phyloP scores from a whole-genome alignment of 2,888 invertebrate genomes.

The Drosophila prostipennis region DNA sequence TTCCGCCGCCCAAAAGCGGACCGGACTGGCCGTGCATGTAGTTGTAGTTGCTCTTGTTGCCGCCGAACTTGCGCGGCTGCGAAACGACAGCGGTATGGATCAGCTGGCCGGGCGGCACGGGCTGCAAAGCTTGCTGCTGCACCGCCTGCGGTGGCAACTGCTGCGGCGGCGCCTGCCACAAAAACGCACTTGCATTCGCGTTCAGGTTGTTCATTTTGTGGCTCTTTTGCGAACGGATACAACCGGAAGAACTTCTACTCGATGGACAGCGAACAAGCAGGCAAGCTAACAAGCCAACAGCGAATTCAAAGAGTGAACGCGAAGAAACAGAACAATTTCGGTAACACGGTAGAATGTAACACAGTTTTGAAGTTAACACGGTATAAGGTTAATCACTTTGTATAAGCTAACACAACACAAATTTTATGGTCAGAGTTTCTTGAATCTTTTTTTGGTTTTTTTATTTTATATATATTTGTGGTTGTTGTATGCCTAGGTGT shows the following conservation, averaged over 20 bases:
- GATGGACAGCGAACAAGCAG: neutral
- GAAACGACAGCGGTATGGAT: constrained; percentile 22
- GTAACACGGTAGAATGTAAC: constrained; percentile 8
- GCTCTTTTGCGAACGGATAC: neutral
- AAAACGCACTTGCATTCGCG: constrained; percentile 52
- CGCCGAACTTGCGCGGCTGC: constrained; percentile 57
- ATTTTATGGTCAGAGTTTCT: constrained; percentile 1
- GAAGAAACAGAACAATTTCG: constrained; percentile 2
- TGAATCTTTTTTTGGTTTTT: constrained; percentile 20
- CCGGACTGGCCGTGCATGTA: constrained; percentile 43
- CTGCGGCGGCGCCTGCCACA: constrained; percentile 46
- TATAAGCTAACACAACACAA: constrained; percentile 19
- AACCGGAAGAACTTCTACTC: neutral
- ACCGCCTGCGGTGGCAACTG: neutral
- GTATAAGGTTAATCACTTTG: constrained; percentile 5
- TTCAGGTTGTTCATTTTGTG: constrained; percentile 61
- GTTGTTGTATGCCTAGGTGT: constrained; percentile 24
- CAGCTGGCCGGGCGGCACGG: constrained; percentile 25
- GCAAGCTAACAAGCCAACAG: neutral
- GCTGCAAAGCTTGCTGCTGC: neutral
- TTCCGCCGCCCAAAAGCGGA: constrained; percentile 36
- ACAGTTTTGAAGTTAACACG: constrained; percentile 13
- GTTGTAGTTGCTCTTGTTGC: constrained; percentile 63
- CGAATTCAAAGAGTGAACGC: neutral
- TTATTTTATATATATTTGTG: constrained; percentile 31